Evolutionary conservation across 2,797 vertebrate species (phyloP).

Genomic region (Smutsia temminckii): DNA sequence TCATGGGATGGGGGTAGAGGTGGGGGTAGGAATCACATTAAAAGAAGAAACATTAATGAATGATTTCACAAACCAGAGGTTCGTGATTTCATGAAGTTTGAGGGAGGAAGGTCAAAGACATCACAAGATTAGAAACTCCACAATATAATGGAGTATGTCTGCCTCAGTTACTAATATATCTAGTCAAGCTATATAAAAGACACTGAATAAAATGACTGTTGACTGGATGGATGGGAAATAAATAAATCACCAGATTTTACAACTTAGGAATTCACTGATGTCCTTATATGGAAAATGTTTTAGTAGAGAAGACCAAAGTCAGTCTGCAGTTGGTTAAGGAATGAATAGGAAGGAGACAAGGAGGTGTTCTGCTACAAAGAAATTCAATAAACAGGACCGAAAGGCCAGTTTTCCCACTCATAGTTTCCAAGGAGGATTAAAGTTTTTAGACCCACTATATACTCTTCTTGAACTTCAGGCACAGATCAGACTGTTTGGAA

Average conservation of each 20-base stretch:
- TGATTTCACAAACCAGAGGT: neutral
- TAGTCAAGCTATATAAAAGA: neutral
- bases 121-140: neutral
- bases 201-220: neutral
- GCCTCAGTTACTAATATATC: neutral
- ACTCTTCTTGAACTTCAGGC: conserved; percentile 70
- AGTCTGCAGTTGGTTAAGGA: conserved; percentile 20
- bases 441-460: conserved; percentile 56
- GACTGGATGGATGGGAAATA: neutral
- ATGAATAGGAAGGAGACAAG: neutral
- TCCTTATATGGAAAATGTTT: neutral
- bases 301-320: conserved; percentile 16
- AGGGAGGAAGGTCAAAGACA: neutral
- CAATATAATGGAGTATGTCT: neutral
- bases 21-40: neutral
- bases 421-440: conserved; percentile 69
- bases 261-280: neutral
- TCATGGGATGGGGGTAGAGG: neutral
- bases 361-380: conserved; percentile 39
- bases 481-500: conserved; percentile 65
- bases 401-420: conserved; percentile 52
- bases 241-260: conserved; percentile 6
- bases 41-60: neutral
- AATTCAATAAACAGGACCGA: conserved; percentile 48
- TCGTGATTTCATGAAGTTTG: neutral